Conservation (phyloP, 2,888 invertebrate species). For the Ophion slaviceki region DNA sequence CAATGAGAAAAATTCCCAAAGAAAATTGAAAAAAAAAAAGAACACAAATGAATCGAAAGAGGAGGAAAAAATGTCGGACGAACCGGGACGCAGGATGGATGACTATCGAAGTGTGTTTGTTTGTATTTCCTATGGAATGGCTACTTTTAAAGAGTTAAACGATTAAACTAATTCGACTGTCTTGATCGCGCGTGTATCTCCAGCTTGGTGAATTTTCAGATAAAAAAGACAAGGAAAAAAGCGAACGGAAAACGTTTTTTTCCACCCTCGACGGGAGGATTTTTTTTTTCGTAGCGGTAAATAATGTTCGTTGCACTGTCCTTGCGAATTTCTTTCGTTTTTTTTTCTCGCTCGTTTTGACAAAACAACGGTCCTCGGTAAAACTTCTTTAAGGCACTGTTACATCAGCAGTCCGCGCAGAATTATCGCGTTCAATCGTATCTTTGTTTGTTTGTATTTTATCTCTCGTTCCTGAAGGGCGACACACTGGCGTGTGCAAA, state of each 20-base stretch:
- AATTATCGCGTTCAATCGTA: conserved; percentile 47
- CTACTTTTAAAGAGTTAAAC: conserved; percentile 76
- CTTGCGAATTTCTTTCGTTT: conserved; percentile 14
- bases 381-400: conserved; percentile 68
- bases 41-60: conserved; percentile 1
- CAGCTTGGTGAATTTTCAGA: conserved; percentile 45
- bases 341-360: conserved; percentile 15
- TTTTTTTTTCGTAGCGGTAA: conserved; percentile 9
- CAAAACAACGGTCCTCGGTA: conserved; percentile 36
- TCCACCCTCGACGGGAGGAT: conserved; percentile 13
- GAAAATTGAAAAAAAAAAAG: conserved; percentile 1
- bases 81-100: conserved; percentile 75
- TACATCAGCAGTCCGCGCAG: conserved; percentile 63
- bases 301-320: conserved; percentile 19
- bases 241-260: conserved; percentile 6
- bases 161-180: conserved; percentile 65
- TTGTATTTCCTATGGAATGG: conserved; percentile 78
- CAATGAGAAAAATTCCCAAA: conserved; percentile 1
- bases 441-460: conserved; percentile 51
- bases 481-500: conserved; percentile 7
- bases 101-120: conserved; percentile 75
- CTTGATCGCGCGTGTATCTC: conserved; percentile 22
- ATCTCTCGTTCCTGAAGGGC: conserved; percentile 55
- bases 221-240: conserved; percentile 4
- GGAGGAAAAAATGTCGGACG: conserved; percentile 51